These are phyloP conservation scores for Xylocopa sonorina DNA, from an alignment of 1,140 invertebrate genomes.

Conservation along the genomic window DNA sequence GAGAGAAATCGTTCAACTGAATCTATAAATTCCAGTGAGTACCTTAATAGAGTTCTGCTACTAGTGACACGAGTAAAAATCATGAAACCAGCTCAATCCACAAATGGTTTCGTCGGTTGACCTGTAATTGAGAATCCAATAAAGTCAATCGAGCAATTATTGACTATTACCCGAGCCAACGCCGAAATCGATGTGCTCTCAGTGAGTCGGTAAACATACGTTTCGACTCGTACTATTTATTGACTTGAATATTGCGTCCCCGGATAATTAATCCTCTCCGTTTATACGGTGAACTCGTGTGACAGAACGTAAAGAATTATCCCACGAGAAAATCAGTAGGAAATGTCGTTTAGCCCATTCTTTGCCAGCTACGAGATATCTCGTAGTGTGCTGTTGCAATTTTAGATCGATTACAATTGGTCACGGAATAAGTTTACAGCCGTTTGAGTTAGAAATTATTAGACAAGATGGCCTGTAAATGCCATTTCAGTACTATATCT, in stretches of 20 bases:
- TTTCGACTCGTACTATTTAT: conserved; percentile 6
- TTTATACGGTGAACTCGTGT: not conserved
- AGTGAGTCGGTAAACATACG: conserved; percentile 4
- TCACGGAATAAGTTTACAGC: too few species aligned
- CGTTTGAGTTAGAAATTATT: too few species aligned
- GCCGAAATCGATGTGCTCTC: conserved; percentile 3
- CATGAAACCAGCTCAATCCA: conserved; percentile 1
- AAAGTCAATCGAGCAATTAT: conserved; percentile 41
- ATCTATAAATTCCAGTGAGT: not conserved
- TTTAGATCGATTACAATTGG: too few species aligned
- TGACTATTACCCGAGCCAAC: conserved; percentile 9
- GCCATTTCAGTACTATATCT: too few species aligned
- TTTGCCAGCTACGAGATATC: too few species aligned
- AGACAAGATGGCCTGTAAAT: too few species aligned
- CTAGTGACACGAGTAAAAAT: not conserved
- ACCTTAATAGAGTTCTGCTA: not conserved
- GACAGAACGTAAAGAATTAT: too few species aligned
- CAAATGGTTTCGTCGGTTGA: not conserved
- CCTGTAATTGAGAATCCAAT: conserved; percentile 26
- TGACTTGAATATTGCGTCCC: not conserved
- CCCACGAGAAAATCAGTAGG: not conserved
- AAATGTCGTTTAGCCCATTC: conserved; percentile 64
- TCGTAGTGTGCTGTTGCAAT: too few species aligned
- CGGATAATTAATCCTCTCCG: not conserved
- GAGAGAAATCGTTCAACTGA: not conserved